Base-by-base conservation (phyloP, 2,888 invertebrate species). In the Dryadula phaetusa region DNA sequence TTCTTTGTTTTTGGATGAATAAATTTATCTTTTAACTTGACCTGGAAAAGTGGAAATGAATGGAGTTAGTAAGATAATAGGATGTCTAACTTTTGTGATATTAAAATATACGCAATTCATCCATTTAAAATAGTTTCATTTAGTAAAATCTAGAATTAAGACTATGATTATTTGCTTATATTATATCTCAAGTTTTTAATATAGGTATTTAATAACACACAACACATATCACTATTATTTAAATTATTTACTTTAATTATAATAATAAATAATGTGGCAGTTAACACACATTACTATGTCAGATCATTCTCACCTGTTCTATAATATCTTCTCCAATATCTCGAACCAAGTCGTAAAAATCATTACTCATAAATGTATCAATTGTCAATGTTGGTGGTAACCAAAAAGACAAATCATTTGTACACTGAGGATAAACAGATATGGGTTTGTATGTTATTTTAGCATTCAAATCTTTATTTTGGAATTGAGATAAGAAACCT, bases 351-450 rank as follows among this genome's bases (percentile, higher is more conserved):
- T 99, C 99, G 85, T 98, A 99, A 82, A 98, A 98, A 88, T 98
- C 98, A 86, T 97, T 97, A 60, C 94, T 90, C n/a, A 93, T 94
- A 84, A 95, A 98, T n/a, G 93, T 84, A 5, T 93, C 92, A 22
- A 93, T 76, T 2, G 92, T 90, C 1, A 92, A 70, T 65, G 94
- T 90, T 2, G 94, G 81, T 0, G 99, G 98, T 60, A 99, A 85
- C 99, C 99, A 99, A 87, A 99, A 99, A 54, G 99, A 99, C 32
- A 99, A 94, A 86, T 99, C 99, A 89, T 97, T 98, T 8, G 82
- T 92, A 82, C 98, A 98, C 77, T 96, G 97, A 0, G 99, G 99
- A 87, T 95, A 97, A 18, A 94, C 86, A 71, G 99, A 99, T 4
- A 99, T 92, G 0, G 97, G 93, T 94, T 97, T 97, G 81, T 96